Percentiles rank a stretch among this genome's conserved stretches.
Conservation (phyloP, 2,888 invertebrate genomes). For the Pyrrhia umbra region DNA sequence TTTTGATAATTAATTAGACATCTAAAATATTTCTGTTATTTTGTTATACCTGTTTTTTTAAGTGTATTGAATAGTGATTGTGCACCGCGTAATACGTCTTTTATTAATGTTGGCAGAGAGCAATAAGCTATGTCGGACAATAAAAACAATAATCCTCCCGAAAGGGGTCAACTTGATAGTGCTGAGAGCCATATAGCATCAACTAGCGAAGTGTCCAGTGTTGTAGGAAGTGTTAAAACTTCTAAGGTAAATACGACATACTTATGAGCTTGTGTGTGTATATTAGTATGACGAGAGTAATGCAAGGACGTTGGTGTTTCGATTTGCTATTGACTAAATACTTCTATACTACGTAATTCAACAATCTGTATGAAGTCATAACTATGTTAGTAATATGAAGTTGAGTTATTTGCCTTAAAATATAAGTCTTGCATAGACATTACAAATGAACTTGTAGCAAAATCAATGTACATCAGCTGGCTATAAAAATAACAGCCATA, state of each 20-base stretch:
- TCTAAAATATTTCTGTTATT: constrained; percentile 38
- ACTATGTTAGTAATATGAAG: constrained; percentile 9
- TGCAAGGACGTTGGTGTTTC: constrained; percentile 52
- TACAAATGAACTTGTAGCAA: background rate
- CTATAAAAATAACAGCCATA: constrained; percentile 25
- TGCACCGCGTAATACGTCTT: constrained; percentile 52
- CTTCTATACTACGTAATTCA: constrained; percentile 49
- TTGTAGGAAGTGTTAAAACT: constrained; percentile 81
- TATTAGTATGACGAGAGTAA: constrained; percentile 26
- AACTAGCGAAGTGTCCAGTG: constrained; percentile 78
- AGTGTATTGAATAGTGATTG: constrained; percentile 49
- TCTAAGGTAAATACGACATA: constrained; percentile 73
- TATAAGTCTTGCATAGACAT: constrained; percentile 12
- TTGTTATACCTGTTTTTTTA: constrained; percentile 45
- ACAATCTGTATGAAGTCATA: constrained; percentile 26
- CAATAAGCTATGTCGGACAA: constrained; percentile 83
- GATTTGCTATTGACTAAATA: constrained; percentile 46
- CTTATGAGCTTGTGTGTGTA: background rate
- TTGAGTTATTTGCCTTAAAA: background rate
- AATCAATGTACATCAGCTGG: constrained; percentile 28
- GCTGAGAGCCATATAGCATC: constrained; percentile 79
- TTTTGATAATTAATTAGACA: constrained; percentile 65
- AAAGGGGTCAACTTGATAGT: constrained; percentile 77
- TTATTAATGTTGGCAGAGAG: constrained; percentile 82
- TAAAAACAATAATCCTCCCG: constrained; percentile 80